Percentiles rank a stretch among this genome's conserved stretches.
Evolutionary conservation across 2,113 vertebrate genomes (phyloP).

Genomic region (Rhea americana): DNA sequence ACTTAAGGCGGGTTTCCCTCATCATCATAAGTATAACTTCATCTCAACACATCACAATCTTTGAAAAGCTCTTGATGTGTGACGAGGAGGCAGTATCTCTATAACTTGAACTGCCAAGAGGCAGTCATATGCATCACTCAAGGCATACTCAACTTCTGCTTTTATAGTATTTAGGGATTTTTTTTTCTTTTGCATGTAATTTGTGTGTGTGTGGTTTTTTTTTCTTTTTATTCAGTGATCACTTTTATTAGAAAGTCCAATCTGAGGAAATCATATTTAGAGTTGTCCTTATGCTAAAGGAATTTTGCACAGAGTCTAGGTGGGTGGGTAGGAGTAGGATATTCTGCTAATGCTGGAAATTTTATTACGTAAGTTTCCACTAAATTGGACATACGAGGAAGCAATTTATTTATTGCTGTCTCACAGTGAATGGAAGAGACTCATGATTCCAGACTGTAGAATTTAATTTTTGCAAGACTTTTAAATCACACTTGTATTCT

Average conservation of each 20-base stretch:
- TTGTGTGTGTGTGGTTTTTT: background rate
- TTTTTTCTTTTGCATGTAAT: background rate
- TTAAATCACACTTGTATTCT: background rate
- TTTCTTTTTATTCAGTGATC: background rate
- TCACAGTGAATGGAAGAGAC: background rate
- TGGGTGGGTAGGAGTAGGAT: background rate
- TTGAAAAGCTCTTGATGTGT: background rate
- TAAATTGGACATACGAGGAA: background rate
- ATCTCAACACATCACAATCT: background rate
- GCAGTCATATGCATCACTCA: accelerated
- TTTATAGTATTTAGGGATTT: background rate
- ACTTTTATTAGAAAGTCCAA: background rate
- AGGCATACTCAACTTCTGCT: background rate
- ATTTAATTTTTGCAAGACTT: background rate
- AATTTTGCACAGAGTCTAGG: background rate
- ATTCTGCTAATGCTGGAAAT: background rate
- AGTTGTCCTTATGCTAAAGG: background rate
- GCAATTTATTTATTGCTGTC: background rate
- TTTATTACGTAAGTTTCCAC: background rate
- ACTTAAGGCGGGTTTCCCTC: background rate
- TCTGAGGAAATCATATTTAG: background rate
- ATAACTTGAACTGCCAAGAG: background rate
- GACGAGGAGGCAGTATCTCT: background rate
- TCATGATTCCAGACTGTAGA: background rate
- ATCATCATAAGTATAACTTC: accelerated